Conservation (phyloP, 2,113 vertebrate genomes). For the Syrmaticus mikado region DNA sequence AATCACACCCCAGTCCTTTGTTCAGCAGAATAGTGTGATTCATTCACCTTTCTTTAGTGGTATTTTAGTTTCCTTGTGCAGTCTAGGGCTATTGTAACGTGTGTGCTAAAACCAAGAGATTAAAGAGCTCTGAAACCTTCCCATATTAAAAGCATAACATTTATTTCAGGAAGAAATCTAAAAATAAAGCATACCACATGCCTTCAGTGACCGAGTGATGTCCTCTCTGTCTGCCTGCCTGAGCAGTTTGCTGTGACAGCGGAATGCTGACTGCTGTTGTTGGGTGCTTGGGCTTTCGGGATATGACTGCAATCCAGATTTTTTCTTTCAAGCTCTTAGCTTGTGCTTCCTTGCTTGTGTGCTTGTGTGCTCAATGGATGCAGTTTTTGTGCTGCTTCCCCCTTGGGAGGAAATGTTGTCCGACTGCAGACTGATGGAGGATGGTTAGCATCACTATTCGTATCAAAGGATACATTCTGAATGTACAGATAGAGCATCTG, state of each 20-base stretch:
- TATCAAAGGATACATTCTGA: not conserved
- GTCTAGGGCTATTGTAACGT: not conserved
- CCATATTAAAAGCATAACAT: rapidly evolving
- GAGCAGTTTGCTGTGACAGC: not conserved
- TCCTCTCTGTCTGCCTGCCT: not conserved
- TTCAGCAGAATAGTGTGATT: rapidly evolving
- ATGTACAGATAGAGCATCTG: not conserved
- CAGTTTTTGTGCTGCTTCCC: not conserved
- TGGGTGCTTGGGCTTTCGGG: not conserved
- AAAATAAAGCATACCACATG: not conserved
- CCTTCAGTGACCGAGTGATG: not conserved
- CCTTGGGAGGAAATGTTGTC: not conserved
- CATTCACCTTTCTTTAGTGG: not conserved
- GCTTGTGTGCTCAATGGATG: not conserved
- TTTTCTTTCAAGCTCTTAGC: rapidly evolving
- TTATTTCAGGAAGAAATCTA: not conserved
- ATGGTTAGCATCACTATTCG: rapidly evolving
- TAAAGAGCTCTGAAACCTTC: not conserved
- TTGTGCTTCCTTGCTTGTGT: not conserved
- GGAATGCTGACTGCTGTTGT: not conserved
- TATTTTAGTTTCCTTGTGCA: not conserved
- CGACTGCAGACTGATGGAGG: not conserved
- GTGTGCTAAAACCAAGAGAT: not conserved
- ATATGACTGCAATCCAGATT: rapidly evolving
- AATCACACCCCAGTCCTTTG: not conserved